Evolutionary conservation across 2,888 invertebrate genomes (phyloP).

Genomic region (Trachelus tabidus): DNA sequence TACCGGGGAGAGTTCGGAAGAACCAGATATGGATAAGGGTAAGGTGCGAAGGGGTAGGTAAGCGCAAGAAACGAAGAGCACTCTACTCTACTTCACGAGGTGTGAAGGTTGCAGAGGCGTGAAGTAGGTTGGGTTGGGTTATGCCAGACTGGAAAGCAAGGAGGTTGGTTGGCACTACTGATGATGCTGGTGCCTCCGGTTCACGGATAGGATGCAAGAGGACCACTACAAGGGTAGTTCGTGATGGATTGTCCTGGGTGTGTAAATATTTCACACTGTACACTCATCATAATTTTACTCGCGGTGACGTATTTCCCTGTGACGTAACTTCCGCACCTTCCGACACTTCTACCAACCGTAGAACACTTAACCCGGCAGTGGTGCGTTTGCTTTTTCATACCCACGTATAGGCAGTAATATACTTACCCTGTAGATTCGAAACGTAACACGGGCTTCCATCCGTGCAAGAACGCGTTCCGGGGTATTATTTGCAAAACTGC

Average conservation of each 20-base stretch:
- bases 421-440: neutral
- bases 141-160: slow-evolving; percentile 32
- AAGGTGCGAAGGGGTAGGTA: slow-evolving; percentile 21
- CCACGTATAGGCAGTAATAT: neutral
- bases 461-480: neutral
- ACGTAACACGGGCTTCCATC: neutral
- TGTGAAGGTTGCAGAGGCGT: slow-evolving; percentile 51
- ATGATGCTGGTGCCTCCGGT: neutral
- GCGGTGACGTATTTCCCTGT: slow-evolving; percentile 35
- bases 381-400: neutral
- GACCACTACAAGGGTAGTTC: neutral
- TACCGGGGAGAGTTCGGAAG: neutral
- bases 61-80: slow-evolving; percentile 52
- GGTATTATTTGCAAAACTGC: neutral
- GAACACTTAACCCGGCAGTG: neutral
- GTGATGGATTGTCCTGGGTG: slow-evolving; percentile 57
- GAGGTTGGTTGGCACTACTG: slow-evolving; percentile 14
- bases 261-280: slow-evolving; percentile 58
- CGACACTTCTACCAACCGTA: neutral
- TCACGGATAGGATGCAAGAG: neutral
- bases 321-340: slow-evolving; percentile 39
- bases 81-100: slow-evolving; percentile 51
- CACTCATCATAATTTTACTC: slow-evolving; percentile 57
- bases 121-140: slow-evolving; percentile 42
- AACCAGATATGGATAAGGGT: neutral